These are phyloP conservation scores for Kuschelorhynchus macadamiae DNA, from an alignment of 2,888 invertebrate genomes.

Conservation along the genomic window DNA sequence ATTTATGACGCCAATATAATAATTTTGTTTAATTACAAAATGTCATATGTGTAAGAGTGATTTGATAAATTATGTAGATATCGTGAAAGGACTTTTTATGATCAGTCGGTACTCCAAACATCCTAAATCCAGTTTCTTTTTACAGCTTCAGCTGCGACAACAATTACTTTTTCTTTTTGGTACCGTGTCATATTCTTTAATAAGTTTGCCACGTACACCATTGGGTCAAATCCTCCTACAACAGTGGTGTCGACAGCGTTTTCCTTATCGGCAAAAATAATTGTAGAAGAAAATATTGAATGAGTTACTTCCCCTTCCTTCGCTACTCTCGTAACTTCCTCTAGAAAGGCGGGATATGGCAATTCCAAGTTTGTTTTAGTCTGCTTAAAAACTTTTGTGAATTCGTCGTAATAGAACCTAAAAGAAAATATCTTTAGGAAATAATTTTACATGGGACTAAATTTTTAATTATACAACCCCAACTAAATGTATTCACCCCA, in stretches of 20 bases:
- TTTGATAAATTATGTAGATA: too few species aligned
- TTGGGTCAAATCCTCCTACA: constrained; percentile 9
- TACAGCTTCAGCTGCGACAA: constrained; percentile 1
- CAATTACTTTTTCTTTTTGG: constrained; percentile 12
- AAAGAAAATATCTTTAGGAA: too few species aligned
- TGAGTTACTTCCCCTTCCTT: constrained; percentile 9
- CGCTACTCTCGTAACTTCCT: constrained; percentile 12
- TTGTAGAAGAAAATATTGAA: not conserved
- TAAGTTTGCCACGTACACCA: not conserved
- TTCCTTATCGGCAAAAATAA: constrained; percentile 21
- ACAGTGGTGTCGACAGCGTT: not conserved
- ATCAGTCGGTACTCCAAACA: too few species aligned
- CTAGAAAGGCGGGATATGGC: constrained; percentile 10
- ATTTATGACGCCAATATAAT: too few species aligned
- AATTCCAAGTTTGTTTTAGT: constrained; percentile 8
- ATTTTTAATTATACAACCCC: too few species aligned
- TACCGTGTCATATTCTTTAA: constrained; percentile 10
- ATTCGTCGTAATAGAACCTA: constrained; percentile 25
- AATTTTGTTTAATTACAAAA: too few species aligned
- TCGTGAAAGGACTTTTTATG: not conserved
- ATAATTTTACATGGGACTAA: too few species aligned
- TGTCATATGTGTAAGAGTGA: too few species aligned
- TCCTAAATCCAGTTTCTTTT: constrained; percentile 20
- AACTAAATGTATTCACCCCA: too few species aligned
- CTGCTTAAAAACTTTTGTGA: not conserved